These are phyloP conservation scores for Streptopelia turtur DNA, from an alignment of 2,797 vertebrate species.

Conservation along the genomic window DNA sequence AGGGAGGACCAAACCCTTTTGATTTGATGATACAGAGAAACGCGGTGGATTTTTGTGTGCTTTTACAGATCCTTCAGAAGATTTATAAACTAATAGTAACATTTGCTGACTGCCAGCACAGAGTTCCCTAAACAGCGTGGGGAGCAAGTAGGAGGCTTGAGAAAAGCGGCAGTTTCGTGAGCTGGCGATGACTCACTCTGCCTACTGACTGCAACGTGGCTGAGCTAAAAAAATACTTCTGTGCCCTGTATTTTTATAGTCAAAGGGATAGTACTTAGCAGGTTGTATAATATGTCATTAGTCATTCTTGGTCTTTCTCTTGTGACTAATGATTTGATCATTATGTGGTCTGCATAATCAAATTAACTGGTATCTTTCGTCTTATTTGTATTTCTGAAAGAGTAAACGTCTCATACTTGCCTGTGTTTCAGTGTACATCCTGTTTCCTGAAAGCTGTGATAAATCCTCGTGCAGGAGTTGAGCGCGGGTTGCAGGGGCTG, in stretches of 20 bases:
- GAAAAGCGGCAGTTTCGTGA: constrained; percentile 66
- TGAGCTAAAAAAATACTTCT: constrained; percentile 32
- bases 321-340: constrained; percentile 55
- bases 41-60: background rate
- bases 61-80: constrained; percentile 37
- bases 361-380: constrained; percentile 6
- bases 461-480: background rate
- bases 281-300: constrained; percentile 65
- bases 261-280: constrained; percentile 63
- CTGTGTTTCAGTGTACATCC: constrained; percentile 16
- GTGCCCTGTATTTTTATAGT: constrained; percentile 60
- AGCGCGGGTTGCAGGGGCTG: background rate
- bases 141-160: constrained; percentile 74
- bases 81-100: constrained; percentile 67
- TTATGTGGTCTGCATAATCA: constrained; percentile 1
- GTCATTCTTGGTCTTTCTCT: constrained; percentile 49
- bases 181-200: constrained; percentile 79
- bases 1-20: background rate
- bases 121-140: constrained; percentile 58
- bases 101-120: constrained; percentile 58
- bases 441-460: constrained; percentile 40
- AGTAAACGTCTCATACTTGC: background rate
- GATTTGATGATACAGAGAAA: background rate
- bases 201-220: constrained; percentile 81
- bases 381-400: constrained; percentile 12